phyloP scores from a whole-genome alignment of 1,140 invertebrate species.

The Holotrichia oblita region DNA sequence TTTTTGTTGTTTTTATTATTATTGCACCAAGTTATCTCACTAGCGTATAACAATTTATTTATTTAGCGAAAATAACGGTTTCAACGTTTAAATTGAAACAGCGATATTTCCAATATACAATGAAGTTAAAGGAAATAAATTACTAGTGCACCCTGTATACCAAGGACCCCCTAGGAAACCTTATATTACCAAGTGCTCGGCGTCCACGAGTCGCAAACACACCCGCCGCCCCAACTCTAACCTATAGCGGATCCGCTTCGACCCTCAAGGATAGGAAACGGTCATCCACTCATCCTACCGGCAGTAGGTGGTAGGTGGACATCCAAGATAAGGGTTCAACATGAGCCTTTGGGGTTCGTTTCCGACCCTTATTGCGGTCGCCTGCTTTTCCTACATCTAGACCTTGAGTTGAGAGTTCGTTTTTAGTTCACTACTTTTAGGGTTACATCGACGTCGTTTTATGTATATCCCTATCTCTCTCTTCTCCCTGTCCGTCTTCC shows the following conservation, averaged over 20 bases:
- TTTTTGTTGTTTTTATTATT: no score
- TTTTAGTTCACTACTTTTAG: constrained; percentile 39
- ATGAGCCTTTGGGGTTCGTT: constrained; percentile 47
- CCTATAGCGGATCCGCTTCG: constrained; percentile 49
- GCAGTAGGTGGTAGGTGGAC: constrained; percentile 51
- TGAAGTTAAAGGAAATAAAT: no score
- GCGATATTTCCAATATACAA: no score
- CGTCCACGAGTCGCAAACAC: constrained; percentile 49
- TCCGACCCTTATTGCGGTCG: constrained; percentile 51
- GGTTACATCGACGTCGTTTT: constrained; percentile 39
- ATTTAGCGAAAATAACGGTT: no score
- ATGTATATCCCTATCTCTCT: constrained; percentile 4
- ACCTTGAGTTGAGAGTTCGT: constrained; percentile 40
- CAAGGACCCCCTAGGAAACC: constrained; percentile 51
- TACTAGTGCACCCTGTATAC: no score
- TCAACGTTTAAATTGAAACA: no score
- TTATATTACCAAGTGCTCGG: constrained; percentile 55
- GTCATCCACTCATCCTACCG: constrained; percentile 52
- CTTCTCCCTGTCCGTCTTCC: neutral
- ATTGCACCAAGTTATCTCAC: no score
- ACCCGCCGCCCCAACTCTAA: constrained; percentile 41
- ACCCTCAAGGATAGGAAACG: constrained; percentile 54
- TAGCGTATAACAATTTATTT: no score
- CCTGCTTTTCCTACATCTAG: constrained; percentile 46
- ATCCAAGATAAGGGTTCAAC: constrained; percentile 54